Base-by-base conservation (phyloP, 64 coral and sea anemone genomes). In the Dendrophyllia cribrosa region DNA sequence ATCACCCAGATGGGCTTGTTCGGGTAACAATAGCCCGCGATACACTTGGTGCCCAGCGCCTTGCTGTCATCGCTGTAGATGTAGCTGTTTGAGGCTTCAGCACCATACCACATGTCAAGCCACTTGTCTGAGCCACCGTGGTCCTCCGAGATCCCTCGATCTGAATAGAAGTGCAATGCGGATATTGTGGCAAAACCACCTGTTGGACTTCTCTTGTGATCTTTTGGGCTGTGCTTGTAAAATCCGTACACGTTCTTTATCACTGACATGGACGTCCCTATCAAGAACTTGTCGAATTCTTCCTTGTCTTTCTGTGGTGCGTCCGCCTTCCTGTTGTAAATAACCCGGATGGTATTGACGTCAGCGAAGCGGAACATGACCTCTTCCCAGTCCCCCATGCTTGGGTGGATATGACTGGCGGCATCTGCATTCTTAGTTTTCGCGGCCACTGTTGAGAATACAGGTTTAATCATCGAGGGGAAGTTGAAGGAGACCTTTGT, bases 331-430 rank as follows among this genome's bases (percentile, higher is more conserved):
- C 78, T 50, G 48, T 75, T 94, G 60, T 94, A 94, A 83, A 94
- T 94, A 46, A 56, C 53, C 53, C 53, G 53, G 5, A 56, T 56
- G 53, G 53, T 56, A 12, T 56, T 12, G 53, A 56, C 53, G 53
- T 56, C 53, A 6, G 53, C 53, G 6, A 56, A 56, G 53, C 53
- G 53, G 53, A 56, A 56, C 53, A 56, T 56, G 53, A 56, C 53
- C 5, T 56, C 53, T 56, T 56, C 53, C 53, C 53, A 56, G 53
- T 89, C 87, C 59, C 86, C 65, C 43, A 89, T 75, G 60, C 74
- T 66, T 63, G 87, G 78, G 51, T 94, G 93, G 49, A 94, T 94
- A 43, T 84, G 93, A 89, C 93, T 94, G 14, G 86, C 55, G 9
- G 87, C 79, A 19, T 94, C 45, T 23, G 49, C 69, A 43, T 78